Conservation (phyloP, 2,797 vertebrate species). For the Phalanger gymnotis region DNA sequence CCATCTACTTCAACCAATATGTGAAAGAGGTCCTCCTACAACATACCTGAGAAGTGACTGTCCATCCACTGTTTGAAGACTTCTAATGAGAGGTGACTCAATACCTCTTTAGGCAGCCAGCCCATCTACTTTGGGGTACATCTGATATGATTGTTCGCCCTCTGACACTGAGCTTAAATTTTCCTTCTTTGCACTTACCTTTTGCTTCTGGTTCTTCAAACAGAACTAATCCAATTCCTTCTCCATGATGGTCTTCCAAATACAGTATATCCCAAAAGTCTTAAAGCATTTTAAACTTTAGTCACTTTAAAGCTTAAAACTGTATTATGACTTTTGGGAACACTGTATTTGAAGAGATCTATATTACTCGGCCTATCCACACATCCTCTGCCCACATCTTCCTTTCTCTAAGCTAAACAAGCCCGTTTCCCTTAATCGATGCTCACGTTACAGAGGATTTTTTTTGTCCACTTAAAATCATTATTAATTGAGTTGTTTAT, state of each 20-base stretch:
- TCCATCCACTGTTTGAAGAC: not conserved
- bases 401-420: not conserved
- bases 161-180: not conserved
- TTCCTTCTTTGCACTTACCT: not conserved
- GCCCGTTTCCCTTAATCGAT: not conserved
- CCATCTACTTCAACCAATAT: not conserved
- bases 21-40: not conserved
- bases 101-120: not conserved
- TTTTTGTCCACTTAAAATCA: not conserved
- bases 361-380: not conserved
- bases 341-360: not conserved
- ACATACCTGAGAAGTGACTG: not conserved
- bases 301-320: not conserved
- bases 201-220: not conserved
- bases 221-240: not conserved
- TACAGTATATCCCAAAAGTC: not conserved
- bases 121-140: not conserved
- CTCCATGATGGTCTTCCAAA: not conserved
- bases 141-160: not conserved
- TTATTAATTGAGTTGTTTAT: not conserved
- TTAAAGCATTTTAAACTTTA: not conserved
- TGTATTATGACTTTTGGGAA: not conserved
- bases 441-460: not conserved
- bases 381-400: not conserved
- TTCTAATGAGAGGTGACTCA: not conserved